Evolutionary conservation across 92 coral and sea anemone genomes (phyloP).

Genomic region (Epizoanthus ramosus): DNA sequence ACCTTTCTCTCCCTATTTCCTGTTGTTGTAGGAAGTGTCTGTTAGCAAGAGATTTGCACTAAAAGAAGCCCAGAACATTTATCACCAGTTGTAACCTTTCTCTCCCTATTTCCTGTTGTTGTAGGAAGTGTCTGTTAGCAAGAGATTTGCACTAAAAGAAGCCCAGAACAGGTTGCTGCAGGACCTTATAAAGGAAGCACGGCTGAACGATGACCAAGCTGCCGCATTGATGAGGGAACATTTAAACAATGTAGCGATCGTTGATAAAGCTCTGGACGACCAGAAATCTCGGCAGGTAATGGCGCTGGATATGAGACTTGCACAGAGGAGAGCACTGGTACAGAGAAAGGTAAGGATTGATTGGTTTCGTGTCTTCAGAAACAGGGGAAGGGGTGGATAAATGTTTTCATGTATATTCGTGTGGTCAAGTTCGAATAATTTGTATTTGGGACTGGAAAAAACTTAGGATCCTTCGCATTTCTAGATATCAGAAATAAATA

Average conservation of each 20-base stretch:
- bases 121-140: constrained; percentile 90
- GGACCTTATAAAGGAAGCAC: constrained; percentile 74
- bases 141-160: constrained; percentile 86
- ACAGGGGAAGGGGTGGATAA: too few species aligned
- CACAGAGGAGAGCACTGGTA: constrained; percentile 87
- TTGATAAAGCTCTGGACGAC: constrained; percentile 89
- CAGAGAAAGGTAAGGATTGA: constrained; percentile 61
- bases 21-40: too few species aligned
- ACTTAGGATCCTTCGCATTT: too few species aligned
- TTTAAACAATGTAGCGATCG: constrained; percentile 80
- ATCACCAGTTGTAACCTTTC: background rate
- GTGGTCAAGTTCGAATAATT: too few species aligned
- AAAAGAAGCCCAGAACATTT: too few species aligned
- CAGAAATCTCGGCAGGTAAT: constrained; percentile 87
- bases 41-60: too few species aligned
- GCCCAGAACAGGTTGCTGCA: constrained; percentile 82
- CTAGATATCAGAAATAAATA: too few species aligned
- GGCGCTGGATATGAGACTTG: constrained; percentile 94
- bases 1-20: too few species aligned
- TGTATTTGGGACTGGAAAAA: too few species aligned
- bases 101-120: background rate
- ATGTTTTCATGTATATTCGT: too few species aligned
- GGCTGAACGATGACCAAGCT: constrained; percentile 83
- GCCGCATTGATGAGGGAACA: constrained; percentile 72
- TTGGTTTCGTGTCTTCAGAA: background rate